phyloP scores from a whole-genome alignment of 2,797 vertebrate species.

The Liparis tanakae region DNA sequence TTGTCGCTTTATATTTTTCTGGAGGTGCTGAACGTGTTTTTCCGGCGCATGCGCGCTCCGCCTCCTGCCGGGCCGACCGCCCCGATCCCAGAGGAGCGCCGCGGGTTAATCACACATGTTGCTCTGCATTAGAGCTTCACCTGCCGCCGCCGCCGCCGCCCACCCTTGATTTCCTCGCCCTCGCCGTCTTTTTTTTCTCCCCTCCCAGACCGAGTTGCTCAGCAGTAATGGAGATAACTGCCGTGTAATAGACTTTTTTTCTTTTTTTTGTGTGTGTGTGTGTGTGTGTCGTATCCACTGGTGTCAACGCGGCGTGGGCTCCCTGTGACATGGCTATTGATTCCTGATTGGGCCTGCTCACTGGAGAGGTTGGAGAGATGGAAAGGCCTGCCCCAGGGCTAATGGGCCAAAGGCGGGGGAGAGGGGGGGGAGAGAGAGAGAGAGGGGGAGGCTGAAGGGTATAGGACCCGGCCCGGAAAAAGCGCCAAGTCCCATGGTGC shows the following conservation, averaged over 20 bases:
- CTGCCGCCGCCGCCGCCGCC: conserved; percentile 58
- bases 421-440: too few species aligned
- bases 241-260: conserved; percentile 77
- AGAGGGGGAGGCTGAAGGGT: conserved; percentile 51
- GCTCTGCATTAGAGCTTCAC: conserved; percentile 68
- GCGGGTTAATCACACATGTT: conserved; percentile 79
- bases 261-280: too few species aligned
- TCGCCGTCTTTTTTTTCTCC: conserved; percentile 33
- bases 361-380: conserved; percentile 57
- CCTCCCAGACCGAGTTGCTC: conserved; percentile 54
- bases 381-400: conserved; percentile 47
- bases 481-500: conserved; percentile 43
- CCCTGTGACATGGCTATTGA: conserved; percentile 78
- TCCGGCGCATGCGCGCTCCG: conserved; percentile 1
- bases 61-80: conserved; percentile 38
- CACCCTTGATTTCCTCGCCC: conserved; percentile 54
- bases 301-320: conserved; percentile 69
- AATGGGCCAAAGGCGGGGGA: conserved; percentile 43
- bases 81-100: conserved; percentile 63
- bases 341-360: conserved; percentile 73
- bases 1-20: not conserved
- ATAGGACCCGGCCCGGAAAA: conserved; percentile 26
- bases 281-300: conserved; percentile 57
- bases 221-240: conserved; percentile 73
- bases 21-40: not conserved